Conservation (phyloP, 2,797 vertebrate genomes). For the Myotis daubentonii region DNA sequence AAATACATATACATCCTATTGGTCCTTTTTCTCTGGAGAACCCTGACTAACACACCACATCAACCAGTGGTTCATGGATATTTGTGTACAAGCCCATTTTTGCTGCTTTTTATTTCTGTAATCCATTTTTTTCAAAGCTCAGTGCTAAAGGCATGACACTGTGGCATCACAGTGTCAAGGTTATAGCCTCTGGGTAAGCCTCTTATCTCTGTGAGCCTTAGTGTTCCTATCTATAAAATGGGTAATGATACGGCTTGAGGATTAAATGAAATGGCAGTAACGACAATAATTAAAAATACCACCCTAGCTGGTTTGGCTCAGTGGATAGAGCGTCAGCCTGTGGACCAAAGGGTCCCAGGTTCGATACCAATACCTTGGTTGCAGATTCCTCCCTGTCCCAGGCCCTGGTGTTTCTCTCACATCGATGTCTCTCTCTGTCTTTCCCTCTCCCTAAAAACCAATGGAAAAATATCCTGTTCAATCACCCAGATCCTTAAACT, state of each 20-base stretch:
- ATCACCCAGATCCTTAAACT: slow-evolving; percentile 83
- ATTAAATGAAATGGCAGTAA: background rate
- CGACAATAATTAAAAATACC: background rate
- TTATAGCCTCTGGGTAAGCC: background rate
- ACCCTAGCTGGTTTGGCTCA: no score
- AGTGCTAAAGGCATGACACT: background rate
- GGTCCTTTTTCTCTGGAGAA: background rate
- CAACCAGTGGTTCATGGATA: background rate
- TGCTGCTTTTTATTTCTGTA: background rate
- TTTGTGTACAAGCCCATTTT: background rate
- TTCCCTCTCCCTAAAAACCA: no score
- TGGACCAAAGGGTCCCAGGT: no score
- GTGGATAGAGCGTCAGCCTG: no score
- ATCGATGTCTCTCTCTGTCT: no score
- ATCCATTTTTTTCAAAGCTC: background rate
- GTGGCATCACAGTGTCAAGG: background rate
- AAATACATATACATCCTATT: background rate
- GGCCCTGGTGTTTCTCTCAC: no score
- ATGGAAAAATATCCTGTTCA: slow-evolving; percentile 37
- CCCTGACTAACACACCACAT: background rate
- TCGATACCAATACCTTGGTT: no score
- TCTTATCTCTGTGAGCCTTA: background rate
- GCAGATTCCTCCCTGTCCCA: no score
- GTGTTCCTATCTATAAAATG: background rate
- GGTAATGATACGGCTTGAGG: background rate